A percentile compares a stretch with the other conserved stretches of the same genome.
These are phyloP conservation scores for Corythaeola cristata DNA, from an alignment of 2,113 vertebrate species.

Conservation along the genomic window DNA sequence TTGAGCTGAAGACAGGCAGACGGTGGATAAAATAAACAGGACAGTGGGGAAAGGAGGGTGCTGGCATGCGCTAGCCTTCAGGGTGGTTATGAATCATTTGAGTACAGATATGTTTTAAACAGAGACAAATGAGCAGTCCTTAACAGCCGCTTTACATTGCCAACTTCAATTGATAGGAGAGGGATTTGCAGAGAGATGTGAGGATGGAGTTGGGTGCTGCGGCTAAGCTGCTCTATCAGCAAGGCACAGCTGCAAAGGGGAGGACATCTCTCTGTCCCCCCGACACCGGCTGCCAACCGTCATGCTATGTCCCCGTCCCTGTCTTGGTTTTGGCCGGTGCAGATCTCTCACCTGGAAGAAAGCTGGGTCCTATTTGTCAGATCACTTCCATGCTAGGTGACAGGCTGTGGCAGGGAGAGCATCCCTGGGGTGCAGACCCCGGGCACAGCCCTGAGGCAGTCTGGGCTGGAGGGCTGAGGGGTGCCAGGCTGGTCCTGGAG, in stretches of 20 bases:
- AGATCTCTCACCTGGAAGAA: background rate
- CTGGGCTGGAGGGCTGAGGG: background rate
- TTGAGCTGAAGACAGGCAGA: background rate
- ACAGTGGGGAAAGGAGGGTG: background rate
- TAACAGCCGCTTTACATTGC: background rate
- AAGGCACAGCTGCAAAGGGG: background rate
- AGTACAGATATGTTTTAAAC: background rate
- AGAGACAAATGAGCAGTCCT: constrained; percentile 44
- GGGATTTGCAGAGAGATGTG: background rate
- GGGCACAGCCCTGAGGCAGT: background rate
- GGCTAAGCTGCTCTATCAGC: background rate
- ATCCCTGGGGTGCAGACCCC: rapidly evolving
- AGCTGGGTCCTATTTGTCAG: background rate
- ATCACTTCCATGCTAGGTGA: background rate
- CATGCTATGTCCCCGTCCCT: rapidly evolving
- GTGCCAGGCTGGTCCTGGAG: background rate
- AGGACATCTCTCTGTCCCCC: background rate
- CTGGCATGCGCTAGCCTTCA: rapidly evolving
- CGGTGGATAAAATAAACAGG: constrained; percentile 5
- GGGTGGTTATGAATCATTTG: constrained; percentile 33
- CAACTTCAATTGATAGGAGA: background rate
- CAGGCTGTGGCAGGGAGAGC: background rate
- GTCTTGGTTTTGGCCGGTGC: rapidly evolving
- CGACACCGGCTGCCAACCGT: rapidly evolving
- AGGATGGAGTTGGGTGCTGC: background rate